Base-by-base conservation (phyloP, 37 sponge, comb jelly and placozoan genomes). In the Halichondria panicea region DNA sequence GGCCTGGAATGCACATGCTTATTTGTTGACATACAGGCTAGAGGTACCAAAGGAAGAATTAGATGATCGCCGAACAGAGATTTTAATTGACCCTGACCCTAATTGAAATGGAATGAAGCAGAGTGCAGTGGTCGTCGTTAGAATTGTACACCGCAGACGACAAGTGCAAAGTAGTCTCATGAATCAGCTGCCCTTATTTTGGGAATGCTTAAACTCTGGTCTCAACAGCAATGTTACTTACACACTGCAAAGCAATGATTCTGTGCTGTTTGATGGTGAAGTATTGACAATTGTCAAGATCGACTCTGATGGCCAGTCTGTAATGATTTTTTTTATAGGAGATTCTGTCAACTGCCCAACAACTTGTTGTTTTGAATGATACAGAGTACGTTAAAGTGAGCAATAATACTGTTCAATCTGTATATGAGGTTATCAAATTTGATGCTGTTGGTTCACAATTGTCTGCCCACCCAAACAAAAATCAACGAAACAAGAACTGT, bases 321-420 rank as follows among this genome's bases (percentile, higher is more conserved):
- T 48, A 25, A 18, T 39, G 44, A 38, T 2, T 32, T 13, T 70
- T 2, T 44, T 48, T 37, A 67, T 41, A 11, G 36, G 8, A 19
- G 27, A 4, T 63, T 63, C 64, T 43, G n/a, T 67, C 30, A 18
- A 67, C 60, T 70, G 71, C 32, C 55, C 71, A 12, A 72, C 59
- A 40, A 22, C 43, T 72, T 5, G 43, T 72, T 13, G 55, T 41
- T 9, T 31, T 72, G 39, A 57, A 75, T 30, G 63, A 62, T 22
- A 12, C 63, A 3, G 78, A 78, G 42, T 78, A 35, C 48, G 18
- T 33, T 41, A 31, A 50, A 64, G 57, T 71, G 22, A 85, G 66
- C n/a, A 27, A 3, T 3, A 66, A 42, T 2, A 38, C 35, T 27
- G n/a, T n/a, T n/a, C n/a, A n/a, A n/a, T 38, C 56, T 12, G 39